Percentiles rank a stretch among this genome's conserved stretches.
phyloP scores from a whole-genome alignment of 2,888 invertebrate species.

The Apamea epomidion region DNA sequence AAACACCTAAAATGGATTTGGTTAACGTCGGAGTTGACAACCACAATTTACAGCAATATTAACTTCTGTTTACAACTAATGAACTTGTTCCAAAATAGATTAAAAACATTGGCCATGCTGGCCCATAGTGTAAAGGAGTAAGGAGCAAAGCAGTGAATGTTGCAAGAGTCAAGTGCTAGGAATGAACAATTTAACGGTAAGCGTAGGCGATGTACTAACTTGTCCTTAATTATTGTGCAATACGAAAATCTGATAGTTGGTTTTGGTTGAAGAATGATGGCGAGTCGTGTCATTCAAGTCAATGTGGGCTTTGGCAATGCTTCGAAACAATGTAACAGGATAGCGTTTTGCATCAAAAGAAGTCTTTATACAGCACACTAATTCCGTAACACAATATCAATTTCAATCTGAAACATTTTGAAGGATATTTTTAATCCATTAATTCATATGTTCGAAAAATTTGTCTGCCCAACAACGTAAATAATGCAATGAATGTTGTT shows the following conservation, averaged over 20 bases:
- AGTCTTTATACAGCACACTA: background rate
- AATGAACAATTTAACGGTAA: slow-evolving; percentile 50
- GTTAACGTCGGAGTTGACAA: slow-evolving; percentile 22
- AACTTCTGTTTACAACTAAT: slow-evolving; percentile 15
- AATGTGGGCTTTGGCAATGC: background rate
- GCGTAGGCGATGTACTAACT: slow-evolving; percentile 60
- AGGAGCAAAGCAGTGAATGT: slow-evolving; percentile 28
- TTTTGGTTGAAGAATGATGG: slow-evolving; percentile 25
- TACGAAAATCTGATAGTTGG: slow-evolving; percentile 46
- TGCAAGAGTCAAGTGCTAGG: slow-evolving; percentile 42
- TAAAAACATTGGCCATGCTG: slow-evolving; percentile 30
- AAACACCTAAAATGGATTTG: slow-evolving; percentile 13
- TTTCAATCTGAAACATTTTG: too few species aligned
- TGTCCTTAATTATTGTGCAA: slow-evolving; percentile 59
- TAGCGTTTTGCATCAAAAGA: background rate
- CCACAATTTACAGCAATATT: slow-evolving; percentile 22
- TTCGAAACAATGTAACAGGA: background rate
- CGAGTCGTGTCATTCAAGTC: slow-evolving; percentile 26
- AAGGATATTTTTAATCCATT: too few species aligned
- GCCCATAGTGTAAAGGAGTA: slow-evolving; percentile 12
- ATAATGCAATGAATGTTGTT: background rate
- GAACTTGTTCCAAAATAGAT: slow-evolving; percentile 43
- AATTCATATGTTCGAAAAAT: too few species aligned
- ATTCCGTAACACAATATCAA: too few species aligned
- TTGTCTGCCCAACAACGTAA: too few species aligned